A percentile compares a stretch with the other conserved stretches of the same genome.
phyloP scores from a whole-genome alignment of 2,797 vertebrate species.

The Thunnus albacares region DNA sequence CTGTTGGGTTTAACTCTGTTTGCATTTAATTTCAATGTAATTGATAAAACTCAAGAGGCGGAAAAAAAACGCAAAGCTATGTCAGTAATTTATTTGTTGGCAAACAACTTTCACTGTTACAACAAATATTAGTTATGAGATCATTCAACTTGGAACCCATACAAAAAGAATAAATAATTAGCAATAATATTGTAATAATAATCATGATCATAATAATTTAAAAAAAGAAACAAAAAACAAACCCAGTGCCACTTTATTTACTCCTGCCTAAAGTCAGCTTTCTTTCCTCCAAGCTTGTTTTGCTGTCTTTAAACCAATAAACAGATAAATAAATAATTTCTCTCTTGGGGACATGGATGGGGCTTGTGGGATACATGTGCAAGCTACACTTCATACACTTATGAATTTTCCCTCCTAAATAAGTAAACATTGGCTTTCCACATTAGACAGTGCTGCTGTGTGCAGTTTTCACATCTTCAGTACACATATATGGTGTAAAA shows the following conservation, averaged over 20 bases:
- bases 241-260: conserved; percentile 83
- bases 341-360: conserved; percentile 77
- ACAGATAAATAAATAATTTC: conserved; percentile 94
- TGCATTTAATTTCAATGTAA: conserved; percentile 37
- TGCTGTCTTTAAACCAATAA: conserved; percentile 83
- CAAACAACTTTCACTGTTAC: conserved; percentile 99
- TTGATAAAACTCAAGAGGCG: conserved; percentile 64
- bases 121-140: conserved; percentile 99
- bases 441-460: conserved; percentile 74
- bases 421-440: conserved; percentile 84
- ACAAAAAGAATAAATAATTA: conserved; percentile 99
- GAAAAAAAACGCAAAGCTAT: conserved; percentile 87
- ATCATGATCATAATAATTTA: conserved; percentile 87
- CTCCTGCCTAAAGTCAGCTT: conserved; percentile 69
- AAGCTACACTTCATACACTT: conserved; percentile 85
- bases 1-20: conserved; percentile 24
- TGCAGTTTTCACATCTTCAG: conserved; percentile 74
- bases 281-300: conserved; percentile 73
- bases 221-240: conserved; percentile 77
- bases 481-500: conserved; percentile 62
- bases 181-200: conserved; percentile 89
- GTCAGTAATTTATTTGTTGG: conserved; percentile 99
- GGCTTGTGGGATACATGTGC: conserved; percentile 82
- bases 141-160: conserved; percentile 97
- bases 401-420: conserved; percentile 73